Base-by-base conservation (phyloP, 2,113 vertebrate species). In the Embiotoca jacksoni region DNA sequence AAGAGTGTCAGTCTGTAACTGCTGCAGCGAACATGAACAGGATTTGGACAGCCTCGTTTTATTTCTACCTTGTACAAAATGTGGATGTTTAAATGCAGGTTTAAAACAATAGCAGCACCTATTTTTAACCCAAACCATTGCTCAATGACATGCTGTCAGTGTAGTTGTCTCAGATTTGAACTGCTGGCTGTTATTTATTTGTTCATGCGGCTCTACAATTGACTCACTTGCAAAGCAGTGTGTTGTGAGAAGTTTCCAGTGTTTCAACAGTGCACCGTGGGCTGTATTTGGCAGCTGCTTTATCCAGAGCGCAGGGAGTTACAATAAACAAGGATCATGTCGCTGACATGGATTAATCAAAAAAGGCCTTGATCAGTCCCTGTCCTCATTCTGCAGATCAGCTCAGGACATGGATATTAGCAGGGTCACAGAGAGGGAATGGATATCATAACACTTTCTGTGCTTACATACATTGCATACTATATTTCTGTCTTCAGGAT, bases 191-290 rank as follows among this genome's bases (percentile, higher is more conserved):
- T 46, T 70, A 35, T 77, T 63, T 76, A 33, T 81, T 83, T 35
- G 71, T 80, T 54, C 8, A 37, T 80, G 78, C 41, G 6, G 15
- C 53, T 55, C 59, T 39, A 65, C 66, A 59, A 62, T 60, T 64
- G 2, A 31, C 55, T 82, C 37, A 32, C 52, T 57, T 66, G 68
- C 16, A 79, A 77, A 88, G 67, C 75, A 16, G 32, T 74, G 75
- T 54, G 33, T 74, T 55, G 30, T 46, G 54, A 56, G 79, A 85
- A 85, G 69, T 72, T 85, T 87, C 84, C 77, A 79, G 79, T 37
- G 82, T 71, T 85, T 83, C 63, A 80, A 53, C 71, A 64, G 33
- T 35, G 62, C 65, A 30, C 58, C 70, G 63, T 71, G 59, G 56
- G 80, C 53, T n/a, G 53, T 32, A 66, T 86, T 71, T 76, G 66